These are phyloP conservation scores for Arctopsyche grandis DNA, from an alignment of 1,140 invertebrate species.

Conservation along the genomic window DNA sequence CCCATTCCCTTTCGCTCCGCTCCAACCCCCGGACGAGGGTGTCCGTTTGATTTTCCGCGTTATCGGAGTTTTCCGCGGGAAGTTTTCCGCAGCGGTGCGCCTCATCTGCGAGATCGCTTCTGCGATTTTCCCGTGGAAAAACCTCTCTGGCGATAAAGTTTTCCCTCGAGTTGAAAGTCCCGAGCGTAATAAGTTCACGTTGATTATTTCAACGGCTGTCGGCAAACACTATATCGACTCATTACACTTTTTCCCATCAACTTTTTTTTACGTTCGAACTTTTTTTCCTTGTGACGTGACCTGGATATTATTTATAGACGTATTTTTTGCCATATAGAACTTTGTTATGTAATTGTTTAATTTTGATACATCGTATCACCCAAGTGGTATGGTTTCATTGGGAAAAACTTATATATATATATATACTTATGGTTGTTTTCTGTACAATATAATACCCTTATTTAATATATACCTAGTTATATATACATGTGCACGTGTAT, in stretches of 20 bases:
- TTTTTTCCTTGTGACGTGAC: background rate
- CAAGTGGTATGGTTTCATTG: too few species aligned
- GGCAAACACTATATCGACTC: background rate
- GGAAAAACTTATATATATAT: background rate
- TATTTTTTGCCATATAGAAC: too few species aligned
- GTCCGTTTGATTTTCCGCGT: conserved; percentile 27
- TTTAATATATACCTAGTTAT: background rate
- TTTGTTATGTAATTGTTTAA: too few species aligned
- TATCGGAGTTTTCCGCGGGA: conserved; percentile 21
- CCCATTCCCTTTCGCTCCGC: background rate
- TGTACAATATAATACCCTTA: too few species aligned
- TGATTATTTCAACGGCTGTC: conserved; percentile 11
- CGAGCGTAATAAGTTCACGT: conserved; percentile 27
- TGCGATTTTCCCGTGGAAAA: conserved; percentile 13
- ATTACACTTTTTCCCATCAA: background rate
- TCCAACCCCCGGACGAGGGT: background rate
- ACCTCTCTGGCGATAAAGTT: conserved; percentile 24
- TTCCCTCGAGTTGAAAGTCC: background rate
- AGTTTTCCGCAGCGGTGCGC: conserved; percentile 20
- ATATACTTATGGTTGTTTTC: too few species aligned
- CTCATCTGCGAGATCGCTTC: conserved; percentile 2
- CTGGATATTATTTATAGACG: too few species aligned
- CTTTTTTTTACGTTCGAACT: background rate
- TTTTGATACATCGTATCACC: too few species aligned
- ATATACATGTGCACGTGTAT: background rate